phyloP scores from a whole-genome alignment of 2,113 vertebrate genomes.

The Coptodon rendalli region DNA sequence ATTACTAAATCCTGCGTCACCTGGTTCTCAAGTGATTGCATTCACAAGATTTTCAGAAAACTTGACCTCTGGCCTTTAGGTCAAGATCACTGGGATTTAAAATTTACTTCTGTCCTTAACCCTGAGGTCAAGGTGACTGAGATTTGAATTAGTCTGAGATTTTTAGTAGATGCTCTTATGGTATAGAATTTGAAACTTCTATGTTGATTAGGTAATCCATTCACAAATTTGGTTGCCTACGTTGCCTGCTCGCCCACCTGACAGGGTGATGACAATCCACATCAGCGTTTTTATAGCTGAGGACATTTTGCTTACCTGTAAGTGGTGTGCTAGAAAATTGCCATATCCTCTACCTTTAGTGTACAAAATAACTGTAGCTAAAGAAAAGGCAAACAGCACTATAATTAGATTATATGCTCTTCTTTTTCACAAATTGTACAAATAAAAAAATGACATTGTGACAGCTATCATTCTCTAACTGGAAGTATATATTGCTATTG shows the following conservation, averaged over 20 bases:
- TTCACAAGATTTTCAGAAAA: not conserved
- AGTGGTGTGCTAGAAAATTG: not conserved
- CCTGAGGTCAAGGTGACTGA: not conserved
- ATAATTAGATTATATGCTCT: conserved; percentile 29
- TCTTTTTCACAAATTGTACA: conserved; percentile 29
- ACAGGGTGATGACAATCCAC: not conserved
- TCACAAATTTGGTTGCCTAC: not conserved
- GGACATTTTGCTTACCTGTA: not conserved
- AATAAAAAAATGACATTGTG: conserved; percentile 22
- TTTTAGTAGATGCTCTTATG: not conserved
- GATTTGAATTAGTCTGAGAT: not conserved
- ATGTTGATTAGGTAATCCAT: not conserved
- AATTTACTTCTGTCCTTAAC: not conserved
- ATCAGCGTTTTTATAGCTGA: not conserved
- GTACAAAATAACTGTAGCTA: conserved; percentile 12
- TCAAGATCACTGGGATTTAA: not conserved
- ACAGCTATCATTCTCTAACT: conserved; percentile 11
- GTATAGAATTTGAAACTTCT: not conserved
- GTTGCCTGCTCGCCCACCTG: not conserved
- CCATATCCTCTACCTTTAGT: not conserved
- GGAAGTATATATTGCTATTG: conserved; percentile 29
- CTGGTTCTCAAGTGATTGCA: not conserved
- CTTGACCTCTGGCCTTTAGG: not conserved
- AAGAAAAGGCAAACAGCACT: conserved; percentile 23
- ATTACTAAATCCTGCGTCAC: not conserved